Evolutionary conservation across 1,140 invertebrate genomes (phyloP).

Genomic region (Heliothis virescens): DNA sequence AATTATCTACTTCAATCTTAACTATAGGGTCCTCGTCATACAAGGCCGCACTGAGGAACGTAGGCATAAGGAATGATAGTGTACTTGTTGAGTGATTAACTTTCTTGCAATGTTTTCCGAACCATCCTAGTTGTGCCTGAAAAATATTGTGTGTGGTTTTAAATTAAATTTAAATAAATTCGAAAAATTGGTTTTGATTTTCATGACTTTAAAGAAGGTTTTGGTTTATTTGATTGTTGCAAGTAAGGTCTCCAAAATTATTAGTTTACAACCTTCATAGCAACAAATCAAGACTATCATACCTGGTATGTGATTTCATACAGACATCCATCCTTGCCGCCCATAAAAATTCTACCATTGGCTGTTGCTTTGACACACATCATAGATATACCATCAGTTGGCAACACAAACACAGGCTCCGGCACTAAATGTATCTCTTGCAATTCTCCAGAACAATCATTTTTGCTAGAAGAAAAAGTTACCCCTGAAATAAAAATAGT

Average conservation of each 20-base stretch:
- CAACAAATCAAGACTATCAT: constrained; percentile 42
- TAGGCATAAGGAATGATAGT: constrained; percentile 95
- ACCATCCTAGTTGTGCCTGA: constrained; percentile 95
- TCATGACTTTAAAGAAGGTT: too few relatives aligned
- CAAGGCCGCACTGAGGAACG: constrained; percentile 94
- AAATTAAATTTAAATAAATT: too few relatives aligned
- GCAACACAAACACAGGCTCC: constrained; percentile 96
- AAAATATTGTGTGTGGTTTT: constrained; percentile 51
- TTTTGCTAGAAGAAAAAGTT: constrained; percentile 83
- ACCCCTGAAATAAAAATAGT: constrained; percentile 72
- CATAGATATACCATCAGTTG: constrained; percentile 96
- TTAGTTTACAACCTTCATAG: too few relatives aligned
- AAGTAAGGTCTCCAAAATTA: too few relatives aligned
- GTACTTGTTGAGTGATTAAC: constrained; percentile 97
- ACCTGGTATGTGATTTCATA: constrained; percentile 99
- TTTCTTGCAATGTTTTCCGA: constrained; percentile 97
- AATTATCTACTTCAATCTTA: constrained; percentile 97
- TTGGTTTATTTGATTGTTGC: too few relatives aligned
- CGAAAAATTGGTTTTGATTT: too few relatives aligned
- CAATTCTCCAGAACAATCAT: constrained; percentile 76
- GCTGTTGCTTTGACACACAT: constrained; percentile 93
- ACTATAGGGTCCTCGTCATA: constrained; percentile 95
- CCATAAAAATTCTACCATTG: constrained; percentile 97
- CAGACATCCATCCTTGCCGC: constrained; percentile 96
- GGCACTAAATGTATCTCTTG: constrained; percentile 97